phyloP scores from a whole-genome alignment of 2,888 invertebrate genomes.

The Orgyia antiqua region DNA sequence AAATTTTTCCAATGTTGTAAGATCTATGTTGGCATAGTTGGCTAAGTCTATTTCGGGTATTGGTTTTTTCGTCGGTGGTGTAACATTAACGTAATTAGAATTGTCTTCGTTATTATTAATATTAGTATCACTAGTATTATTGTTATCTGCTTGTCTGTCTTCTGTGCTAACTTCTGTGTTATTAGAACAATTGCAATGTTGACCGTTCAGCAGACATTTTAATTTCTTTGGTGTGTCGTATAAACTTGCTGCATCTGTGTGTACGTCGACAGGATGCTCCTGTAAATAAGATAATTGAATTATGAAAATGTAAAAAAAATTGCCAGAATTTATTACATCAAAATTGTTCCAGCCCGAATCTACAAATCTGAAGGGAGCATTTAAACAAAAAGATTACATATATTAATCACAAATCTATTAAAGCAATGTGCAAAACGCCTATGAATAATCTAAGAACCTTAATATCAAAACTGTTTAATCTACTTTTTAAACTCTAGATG shows the following conservation, averaged over 20 bases:
- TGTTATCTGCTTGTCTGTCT: slow-evolving; percentile 70
- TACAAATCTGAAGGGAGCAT: too few species aligned
- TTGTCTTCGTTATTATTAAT: slow-evolving; percentile 46
- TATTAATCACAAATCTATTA: too few species aligned
- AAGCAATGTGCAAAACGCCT: too few species aligned
- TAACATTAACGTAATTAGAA: slow-evolving; percentile 75
- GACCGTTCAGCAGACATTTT: slow-evolving; percentile 80
- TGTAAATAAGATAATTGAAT: slow-evolving; percentile 29
- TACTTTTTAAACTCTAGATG: too few species aligned
- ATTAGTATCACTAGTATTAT: slow-evolving; percentile 47
- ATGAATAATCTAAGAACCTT: too few species aligned
- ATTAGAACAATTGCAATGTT: slow-evolving; percentile 72
- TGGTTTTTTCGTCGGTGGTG: slow-evolving; percentile 49
- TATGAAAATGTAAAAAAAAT: background rate
- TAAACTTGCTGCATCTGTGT: slow-evolving; percentile 65
- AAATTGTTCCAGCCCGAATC: too few species aligned
- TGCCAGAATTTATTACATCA: too few species aligned
- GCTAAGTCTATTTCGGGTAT: slow-evolving; percentile 56
- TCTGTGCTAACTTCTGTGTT: slow-evolving; percentile 58
- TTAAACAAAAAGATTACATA: too few species aligned
- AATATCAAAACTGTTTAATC: too few species aligned
- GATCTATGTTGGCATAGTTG: slow-evolving; percentile 87
- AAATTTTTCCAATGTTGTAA: slow-evolving; percentile 86
- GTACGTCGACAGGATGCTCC: slow-evolving; percentile 64
- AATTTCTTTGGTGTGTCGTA: slow-evolving; percentile 88